A percentile compares a stretch with the other conserved stretches of the same genome.
Evolutionary conservation across 2,113 vertebrate genomes (phyloP).

Genomic region (Gallinago media): DNA sequence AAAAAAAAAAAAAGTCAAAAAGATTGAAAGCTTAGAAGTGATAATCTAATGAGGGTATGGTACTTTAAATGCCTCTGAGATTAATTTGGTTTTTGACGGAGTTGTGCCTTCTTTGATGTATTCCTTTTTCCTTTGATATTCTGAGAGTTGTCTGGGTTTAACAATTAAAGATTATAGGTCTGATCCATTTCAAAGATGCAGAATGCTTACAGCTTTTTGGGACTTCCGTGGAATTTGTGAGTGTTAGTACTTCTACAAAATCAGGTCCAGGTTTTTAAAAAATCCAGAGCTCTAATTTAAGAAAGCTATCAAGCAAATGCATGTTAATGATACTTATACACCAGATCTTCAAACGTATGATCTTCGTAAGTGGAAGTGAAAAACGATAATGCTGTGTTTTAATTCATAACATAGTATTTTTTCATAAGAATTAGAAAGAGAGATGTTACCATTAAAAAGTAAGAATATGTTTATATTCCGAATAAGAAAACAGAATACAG

Average conservation of each 20-base stretch:
- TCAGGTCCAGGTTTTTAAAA: conserved; percentile 50
- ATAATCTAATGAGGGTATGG: conserved; percentile 37
- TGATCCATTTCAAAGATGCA: conserved; percentile 62
- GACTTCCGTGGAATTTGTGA: conserved; percentile 12
- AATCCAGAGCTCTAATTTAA: background rate
- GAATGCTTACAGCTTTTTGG: background rate
- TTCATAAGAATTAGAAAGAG: background rate
- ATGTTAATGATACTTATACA: conserved; percentile 3
- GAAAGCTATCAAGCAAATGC: conserved; percentile 1
- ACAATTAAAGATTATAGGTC: conserved; percentile 28
- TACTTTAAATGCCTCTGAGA: conserved; percentile 36
- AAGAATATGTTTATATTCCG: background rate
- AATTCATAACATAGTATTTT: background rate
- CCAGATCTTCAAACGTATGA: background rate
- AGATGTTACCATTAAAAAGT: background rate
- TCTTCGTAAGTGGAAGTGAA: background rate
- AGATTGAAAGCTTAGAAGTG: conserved; percentile 6
- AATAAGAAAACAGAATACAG: background rate
- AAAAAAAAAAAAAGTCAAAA: background rate
- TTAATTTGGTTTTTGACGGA: background rate
- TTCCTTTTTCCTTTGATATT: conserved; percentile 31
- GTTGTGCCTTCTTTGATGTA: conserved; percentile 32
- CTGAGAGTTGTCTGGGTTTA: background rate
- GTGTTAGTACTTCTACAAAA: conserved; percentile 40
- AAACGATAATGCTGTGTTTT: background rate